These are phyloP conservation scores for Falco peregrinus DNA, from an alignment of 2,797 vertebrate genomes.

Conservation along the genomic window DNA sequence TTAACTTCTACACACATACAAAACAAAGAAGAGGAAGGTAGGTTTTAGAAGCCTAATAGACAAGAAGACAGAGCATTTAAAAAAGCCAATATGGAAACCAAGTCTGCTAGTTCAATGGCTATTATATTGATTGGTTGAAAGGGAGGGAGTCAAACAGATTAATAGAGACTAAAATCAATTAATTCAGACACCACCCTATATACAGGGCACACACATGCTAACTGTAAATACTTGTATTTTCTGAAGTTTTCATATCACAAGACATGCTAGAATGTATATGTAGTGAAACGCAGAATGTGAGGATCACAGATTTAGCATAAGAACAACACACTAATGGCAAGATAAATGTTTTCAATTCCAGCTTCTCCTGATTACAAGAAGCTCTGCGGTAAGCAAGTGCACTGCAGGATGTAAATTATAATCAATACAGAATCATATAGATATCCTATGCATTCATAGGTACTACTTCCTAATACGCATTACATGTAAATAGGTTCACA, in stretches of 20 bases:
- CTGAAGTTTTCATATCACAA: not conserved
- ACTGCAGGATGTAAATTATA: not conserved
- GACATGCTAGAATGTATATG: not conserved
- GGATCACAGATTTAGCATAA: not conserved
- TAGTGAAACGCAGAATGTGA: not conserved
- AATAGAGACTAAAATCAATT: not conserved
- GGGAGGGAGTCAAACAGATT: not conserved
- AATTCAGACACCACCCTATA: not conserved
- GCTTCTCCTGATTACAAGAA: not conserved
- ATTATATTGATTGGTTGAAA: not conserved
- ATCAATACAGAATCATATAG: rapidly evolving
- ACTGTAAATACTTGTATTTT: not conserved
- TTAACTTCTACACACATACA: conserved; percentile 18
- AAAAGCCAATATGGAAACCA: not conserved
- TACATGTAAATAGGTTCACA: not conserved
- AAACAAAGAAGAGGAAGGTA: not conserved
- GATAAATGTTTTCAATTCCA: not conserved
- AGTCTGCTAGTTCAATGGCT: not conserved
- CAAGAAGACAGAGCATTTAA: not conserved
- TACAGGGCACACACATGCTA: rapidly evolving
- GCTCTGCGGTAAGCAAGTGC: not conserved
- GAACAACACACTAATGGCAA: not conserved
- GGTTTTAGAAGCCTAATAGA: not conserved
- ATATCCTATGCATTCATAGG: rapidly evolving
- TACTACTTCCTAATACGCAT: not conserved